These are phyloP conservation scores for Meloidogyne hapla DNA, from an alignment of 1,140 invertebrate species.

Conservation along the genomic window DNA sequence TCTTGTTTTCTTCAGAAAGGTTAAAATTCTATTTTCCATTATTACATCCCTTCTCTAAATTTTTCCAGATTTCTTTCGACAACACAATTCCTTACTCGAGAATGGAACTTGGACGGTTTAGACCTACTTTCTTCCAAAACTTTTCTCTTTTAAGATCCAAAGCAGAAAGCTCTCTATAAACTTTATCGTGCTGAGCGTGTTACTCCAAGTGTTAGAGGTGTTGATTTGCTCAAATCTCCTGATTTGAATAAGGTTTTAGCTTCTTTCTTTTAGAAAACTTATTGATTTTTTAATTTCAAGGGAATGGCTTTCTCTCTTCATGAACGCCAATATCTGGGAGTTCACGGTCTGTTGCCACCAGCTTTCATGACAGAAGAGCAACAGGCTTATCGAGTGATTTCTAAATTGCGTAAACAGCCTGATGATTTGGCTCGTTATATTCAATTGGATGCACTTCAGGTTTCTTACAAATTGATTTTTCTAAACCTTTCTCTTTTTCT, in stretches of 20 bases:
- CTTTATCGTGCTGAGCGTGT: constrained; percentile 53
- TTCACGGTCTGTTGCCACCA: constrained; percentile 88
- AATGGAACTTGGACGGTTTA: background rate
- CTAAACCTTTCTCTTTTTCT: constrained; percentile 35
- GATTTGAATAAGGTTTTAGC: constrained; percentile 59
- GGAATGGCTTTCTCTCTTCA: constrained; percentile 85
- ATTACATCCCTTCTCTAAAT: background rate
- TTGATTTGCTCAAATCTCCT: constrained; percentile 61
- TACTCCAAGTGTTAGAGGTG: constrained; percentile 56
- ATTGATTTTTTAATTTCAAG: constrained; percentile 67
- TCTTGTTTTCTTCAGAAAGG: background rate
- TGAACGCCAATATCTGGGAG: constrained; percentile 84
- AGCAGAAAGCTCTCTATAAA: constrained; percentile 41
- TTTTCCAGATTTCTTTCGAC: background rate
- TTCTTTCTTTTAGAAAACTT: constrained; percentile 9
- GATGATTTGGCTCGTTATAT: constrained; percentile 69
- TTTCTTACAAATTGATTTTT: constrained; percentile 13
- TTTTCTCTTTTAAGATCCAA: constrained; percentile 31
- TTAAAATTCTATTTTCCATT: background rate
- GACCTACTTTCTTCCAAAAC: background rate
- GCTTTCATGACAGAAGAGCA: constrained; percentile 87
- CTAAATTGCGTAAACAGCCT: constrained; percentile 80
- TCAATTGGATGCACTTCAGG: constrained; percentile 49
- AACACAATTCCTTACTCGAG: background rate
- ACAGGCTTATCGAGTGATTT: constrained; percentile 77